phyloP scores from a whole-genome alignment of 2,113 vertebrate species.

The Nannobrachium achirus region DNA sequence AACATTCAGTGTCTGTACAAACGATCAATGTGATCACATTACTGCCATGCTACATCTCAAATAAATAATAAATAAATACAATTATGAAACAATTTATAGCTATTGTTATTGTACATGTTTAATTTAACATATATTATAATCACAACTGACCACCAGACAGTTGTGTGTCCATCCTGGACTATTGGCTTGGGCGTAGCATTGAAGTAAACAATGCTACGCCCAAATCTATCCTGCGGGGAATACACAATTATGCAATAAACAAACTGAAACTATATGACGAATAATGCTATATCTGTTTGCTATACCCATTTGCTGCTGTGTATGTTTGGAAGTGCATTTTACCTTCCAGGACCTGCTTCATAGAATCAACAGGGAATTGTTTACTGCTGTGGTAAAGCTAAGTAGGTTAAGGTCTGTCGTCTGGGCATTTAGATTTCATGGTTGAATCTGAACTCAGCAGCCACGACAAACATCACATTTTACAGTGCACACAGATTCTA shows the following conservation, averaged over 20 bases:
- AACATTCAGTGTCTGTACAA: neutral
- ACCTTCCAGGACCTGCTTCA: slow-evolving; percentile 6
- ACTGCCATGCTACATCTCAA: neutral
- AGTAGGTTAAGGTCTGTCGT: slow-evolving; percentile 60
- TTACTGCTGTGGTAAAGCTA: neutral
- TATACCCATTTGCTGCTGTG: neutral
- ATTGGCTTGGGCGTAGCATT: slow-evolving; percentile 16
- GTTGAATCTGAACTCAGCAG: slow-evolving; percentile 73
- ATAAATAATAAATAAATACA: no score
- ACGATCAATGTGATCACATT: neutral
- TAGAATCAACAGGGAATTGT: slow-evolving; percentile 15
- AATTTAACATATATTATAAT: slow-evolving; percentile 31
- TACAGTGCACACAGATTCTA: neutral
- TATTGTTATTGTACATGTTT: slow-evolving; percentile 10
- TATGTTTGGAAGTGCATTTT: slow-evolving; percentile 17
- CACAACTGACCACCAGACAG: slow-evolving; percentile 25
- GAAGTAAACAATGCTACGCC: slow-evolving; percentile 37
- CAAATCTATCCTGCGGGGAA: slow-evolving; percentile 15
- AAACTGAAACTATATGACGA: neutral
- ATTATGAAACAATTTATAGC: no score
- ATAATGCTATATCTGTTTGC: neutral
- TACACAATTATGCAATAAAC: neutral
- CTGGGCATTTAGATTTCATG: slow-evolving; percentile 72
- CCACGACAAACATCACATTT: slow-evolving; percentile 39
- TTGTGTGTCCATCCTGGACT: slow-evolving; percentile 9